Evolutionary conservation across 2,888 invertebrate species (phyloP).

Genomic region (Drosophila falleni): DNA sequence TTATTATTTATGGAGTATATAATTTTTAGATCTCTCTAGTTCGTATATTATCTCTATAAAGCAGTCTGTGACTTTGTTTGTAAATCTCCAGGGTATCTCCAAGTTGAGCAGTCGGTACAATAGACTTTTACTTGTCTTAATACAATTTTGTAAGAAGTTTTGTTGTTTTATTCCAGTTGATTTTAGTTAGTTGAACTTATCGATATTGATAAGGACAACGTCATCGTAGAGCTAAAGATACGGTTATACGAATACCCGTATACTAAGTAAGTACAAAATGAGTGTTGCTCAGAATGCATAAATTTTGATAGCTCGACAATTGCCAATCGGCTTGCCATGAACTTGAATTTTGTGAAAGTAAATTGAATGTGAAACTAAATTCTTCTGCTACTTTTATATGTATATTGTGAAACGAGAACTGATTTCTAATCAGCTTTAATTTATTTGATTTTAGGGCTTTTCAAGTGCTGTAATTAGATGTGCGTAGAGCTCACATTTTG

Average conservation of each 20-base stretch:
- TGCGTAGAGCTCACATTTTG: constrained; percentile 39
- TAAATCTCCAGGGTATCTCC: not conserved
- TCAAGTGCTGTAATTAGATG: constrained; percentile 42
- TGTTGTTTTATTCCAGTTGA: not conserved
- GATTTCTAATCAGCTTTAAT: constrained; percentile 74
- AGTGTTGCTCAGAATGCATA: constrained; percentile 11
- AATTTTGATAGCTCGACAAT: constrained; percentile 30
- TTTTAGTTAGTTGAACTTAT: constrained; percentile 39
- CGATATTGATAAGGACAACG: constrained; percentile 40
- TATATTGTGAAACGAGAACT: constrained; percentile 37
- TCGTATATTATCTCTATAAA: not conserved
- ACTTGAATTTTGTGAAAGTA: constrained; percentile 74
- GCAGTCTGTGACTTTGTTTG: not conserved
- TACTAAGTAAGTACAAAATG: not conserved
- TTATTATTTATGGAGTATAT: not conserved
- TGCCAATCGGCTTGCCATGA: constrained; percentile 58
- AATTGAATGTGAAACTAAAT: constrained; percentile 40
- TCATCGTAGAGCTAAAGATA: constrained; percentile 29
- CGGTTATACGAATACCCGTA: not conserved
- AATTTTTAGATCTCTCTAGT: not conserved
- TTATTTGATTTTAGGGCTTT: constrained; percentile 10
- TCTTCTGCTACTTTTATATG: not conserved
- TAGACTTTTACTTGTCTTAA: not conserved
- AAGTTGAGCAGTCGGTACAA: not conserved
- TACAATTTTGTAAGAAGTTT: constrained; percentile 4